Base-by-base conservation (phyloP, 2,888 invertebrate species). In the Galerucella calmariensis region DNA sequence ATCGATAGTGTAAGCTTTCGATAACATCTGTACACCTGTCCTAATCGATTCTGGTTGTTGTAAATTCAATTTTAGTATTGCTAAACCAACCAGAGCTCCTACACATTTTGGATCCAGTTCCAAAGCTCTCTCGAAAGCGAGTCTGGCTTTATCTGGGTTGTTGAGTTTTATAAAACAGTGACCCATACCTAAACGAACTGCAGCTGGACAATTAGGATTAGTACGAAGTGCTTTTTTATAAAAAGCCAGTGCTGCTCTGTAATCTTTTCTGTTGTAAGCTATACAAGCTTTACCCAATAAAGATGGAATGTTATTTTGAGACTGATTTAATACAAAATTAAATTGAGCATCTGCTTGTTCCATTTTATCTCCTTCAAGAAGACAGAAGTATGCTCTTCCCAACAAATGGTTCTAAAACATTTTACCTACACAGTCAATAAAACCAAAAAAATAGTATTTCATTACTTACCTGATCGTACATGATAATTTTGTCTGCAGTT, bases 301-400 rank as follows among this genome's bases (percentile, higher is more conserved):
- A 0, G 99, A 98, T 0, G 99, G 98, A 77, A 99, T 98, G 89
- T 98, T 98, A 83, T 96, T 97, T 2, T 95, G 95, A 0, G 95
- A 95, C 84, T 97, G 96, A 87, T 98, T 98, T 48, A 99, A 89
- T 0, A 99, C 99, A 87, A 99, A 99, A 89, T 99, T 99, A 86
- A 99, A 99, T 87, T 99, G 99, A 0, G 98, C 97, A 90, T 99
- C 99, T 0, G 99, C 99, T 88, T 99, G 99, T 78, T 99, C 99
- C 96, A 99, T 97, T 90, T 99, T 99, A 84, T 99, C 98, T 1
- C 98, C 98, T 90, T 99, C 99, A 51, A 99, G 90, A 10, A 99
- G 90, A 84, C 98, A 99, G 87, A 99, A 99, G 87, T 98, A 99
- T 3, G 99, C 99, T 83, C 99, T 90, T 0, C 99, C 99, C 79